Percentiles rank a stretch among this genome's conserved stretches.
Evolutionary conservation across 2,797 vertebrate species (phyloP).

Genomic region (Phylloscopus collybita): DNA sequence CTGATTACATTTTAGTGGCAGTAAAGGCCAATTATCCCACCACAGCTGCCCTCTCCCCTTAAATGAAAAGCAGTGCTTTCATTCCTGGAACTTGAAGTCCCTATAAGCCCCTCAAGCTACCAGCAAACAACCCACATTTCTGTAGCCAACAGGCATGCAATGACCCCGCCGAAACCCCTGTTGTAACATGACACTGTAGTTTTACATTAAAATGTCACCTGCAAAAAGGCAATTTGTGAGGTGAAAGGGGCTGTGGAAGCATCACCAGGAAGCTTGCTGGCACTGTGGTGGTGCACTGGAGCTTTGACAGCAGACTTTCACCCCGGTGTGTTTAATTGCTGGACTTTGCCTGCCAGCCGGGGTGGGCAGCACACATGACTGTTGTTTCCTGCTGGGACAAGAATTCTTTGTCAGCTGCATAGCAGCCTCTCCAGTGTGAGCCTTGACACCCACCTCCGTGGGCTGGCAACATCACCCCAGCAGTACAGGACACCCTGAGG

Average conservation of each 20-base stretch:
- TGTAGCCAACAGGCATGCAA: not conserved
- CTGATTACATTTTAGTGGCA: not conserved
- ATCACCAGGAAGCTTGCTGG: not conserved
- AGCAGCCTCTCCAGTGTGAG: not conserved
- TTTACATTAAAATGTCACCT: not conserved
- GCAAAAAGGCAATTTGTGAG: not conserved
- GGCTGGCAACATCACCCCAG: not conserved
- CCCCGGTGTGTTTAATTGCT: not conserved
- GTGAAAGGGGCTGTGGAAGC: not conserved
- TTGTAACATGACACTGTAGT: not conserved
- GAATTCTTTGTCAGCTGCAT: not conserved
- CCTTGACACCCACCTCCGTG: not conserved
- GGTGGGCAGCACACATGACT: not conserved
- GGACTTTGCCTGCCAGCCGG: constrained; percentile 16
- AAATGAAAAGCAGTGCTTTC: not conserved
- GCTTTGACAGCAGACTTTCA: constrained; percentile 15
- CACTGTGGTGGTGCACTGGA: not conserved
- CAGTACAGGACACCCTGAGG: not conserved
- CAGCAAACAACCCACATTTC: not conserved
- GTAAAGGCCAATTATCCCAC: not conserved
- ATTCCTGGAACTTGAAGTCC: not conserved
- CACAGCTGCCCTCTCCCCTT: not conserved
- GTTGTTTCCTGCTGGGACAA: not conserved
- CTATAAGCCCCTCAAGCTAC: not conserved
- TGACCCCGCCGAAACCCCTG: not conserved